Conservation (phyloP, 2,113 vertebrate genomes). For the Procapra przewalskii region DNA sequence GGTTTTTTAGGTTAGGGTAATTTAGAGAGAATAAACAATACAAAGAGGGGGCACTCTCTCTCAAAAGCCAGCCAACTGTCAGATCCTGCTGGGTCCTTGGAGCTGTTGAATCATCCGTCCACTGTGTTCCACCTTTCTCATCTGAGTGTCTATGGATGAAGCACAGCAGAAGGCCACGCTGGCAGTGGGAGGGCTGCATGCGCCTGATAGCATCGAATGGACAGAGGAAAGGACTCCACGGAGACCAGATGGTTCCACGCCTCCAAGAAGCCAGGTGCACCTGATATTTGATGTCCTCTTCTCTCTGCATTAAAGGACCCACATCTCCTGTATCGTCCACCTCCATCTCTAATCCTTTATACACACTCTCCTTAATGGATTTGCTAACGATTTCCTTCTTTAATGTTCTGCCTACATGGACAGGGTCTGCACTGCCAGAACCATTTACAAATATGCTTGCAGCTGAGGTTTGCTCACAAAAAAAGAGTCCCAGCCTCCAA, state of each 20-base stretch:
- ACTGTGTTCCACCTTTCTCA: not conserved
- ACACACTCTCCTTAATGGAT: not conserved
- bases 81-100: not conserved
- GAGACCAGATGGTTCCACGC: not conserved
- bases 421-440: not conserved
- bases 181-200: not conserved
- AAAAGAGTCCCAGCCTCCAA: not conserved
- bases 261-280: not conserved
- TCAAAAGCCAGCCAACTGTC: not conserved
- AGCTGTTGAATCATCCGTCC: not conserved
- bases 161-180: accelerated
- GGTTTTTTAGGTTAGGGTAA: not conserved
- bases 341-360: not conserved
- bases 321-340: not conserved
- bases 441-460: not conserved
- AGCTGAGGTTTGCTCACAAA: not conserved
- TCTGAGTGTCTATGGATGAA: not conserved
- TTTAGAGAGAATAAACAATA: not conserved
- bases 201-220: not conserved
- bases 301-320: not conserved
- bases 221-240: not conserved
- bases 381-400: not conserved
- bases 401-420: not conserved
- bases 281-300: not conserved
- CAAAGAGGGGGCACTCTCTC: not conserved